These are phyloP conservation scores for Cyphomyrus plagiostoma DNA, from an alignment of 2,113 vertebrate genomes.

Conservation along the genomic window DNA sequence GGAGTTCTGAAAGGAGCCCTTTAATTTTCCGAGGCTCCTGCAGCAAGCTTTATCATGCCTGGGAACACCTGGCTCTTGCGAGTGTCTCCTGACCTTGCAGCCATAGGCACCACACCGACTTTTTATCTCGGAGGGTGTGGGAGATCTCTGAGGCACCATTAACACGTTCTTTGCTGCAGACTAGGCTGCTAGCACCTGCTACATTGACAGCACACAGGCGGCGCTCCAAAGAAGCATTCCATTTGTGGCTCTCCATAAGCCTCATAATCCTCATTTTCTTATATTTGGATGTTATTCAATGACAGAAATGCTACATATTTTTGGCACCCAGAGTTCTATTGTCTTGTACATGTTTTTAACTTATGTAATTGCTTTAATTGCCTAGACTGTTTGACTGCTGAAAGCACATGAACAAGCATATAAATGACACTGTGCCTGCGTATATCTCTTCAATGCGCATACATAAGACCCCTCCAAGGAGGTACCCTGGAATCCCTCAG, in stretches of 20 bases:
- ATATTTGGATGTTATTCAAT: not conserved
- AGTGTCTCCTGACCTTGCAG: conserved; percentile 44
- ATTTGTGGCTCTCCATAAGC: not conserved
- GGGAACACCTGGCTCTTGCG: conserved; percentile 63
- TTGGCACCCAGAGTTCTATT: not conserved
- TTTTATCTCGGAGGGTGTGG: conserved; percentile 18
- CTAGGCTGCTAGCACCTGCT: not conserved
- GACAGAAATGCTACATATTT: not conserved
- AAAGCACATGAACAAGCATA: not conserved
- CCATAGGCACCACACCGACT: conserved; percentile 36
- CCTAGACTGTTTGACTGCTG: not conserved
- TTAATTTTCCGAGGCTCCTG: conserved; percentile 62
- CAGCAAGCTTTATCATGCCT: conserved; percentile 71
- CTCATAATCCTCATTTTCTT: not conserved
- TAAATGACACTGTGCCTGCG: not conserved
- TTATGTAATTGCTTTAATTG: not conserved
- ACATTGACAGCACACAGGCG: not conserved
- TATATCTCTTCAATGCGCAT: not conserved
- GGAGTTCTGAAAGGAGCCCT: conserved; percentile 52
- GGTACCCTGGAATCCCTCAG: not conserved
- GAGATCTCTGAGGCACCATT: conserved; percentile 8
- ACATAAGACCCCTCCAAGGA: not conserved
- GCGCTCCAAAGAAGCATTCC: not conserved
- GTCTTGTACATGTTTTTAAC: not conserved
- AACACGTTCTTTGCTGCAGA: not conserved